Base-by-base conservation (phyloP, 2,113 vertebrate species). In the Petromus typicus region DNA sequence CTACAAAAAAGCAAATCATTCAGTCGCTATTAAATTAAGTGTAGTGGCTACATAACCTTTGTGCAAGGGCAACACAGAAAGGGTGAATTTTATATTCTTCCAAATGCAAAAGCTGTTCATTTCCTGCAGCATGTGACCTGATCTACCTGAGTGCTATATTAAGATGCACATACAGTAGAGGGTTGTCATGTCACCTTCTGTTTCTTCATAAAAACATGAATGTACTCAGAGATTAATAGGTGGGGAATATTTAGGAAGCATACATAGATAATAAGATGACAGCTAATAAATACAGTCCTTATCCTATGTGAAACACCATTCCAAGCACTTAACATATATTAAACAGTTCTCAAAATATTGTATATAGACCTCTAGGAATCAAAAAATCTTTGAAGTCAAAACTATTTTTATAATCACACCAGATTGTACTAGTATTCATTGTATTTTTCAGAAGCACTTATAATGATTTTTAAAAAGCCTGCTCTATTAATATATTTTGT, bases 1-100 rank as follows among this genome's bases (percentile, higher is more conserved):
- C 99, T 99, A 96, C 8, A 91, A 98, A 98, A 97, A 81, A 91
- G 45, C 79, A 88, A 90, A 69, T 48, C 63, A 63, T 93, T 95
- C 43, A n/a, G 84, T 71, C 80, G n/a, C 93, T 86, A 87, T 90
- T 89, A 64, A 94, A 90, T 92, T 82, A 88, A 56, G 27, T 78
- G 64, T 88, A 79, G 78, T 75, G 40, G 34, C 56, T 73, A 71
- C 8, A 91, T 34, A 89, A 91, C 66, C 78, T 91, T 22, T 25
- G 79, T 71, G 94, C 71, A 95, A 79, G 81, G 93, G 59, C 76
- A 96, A 85, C 80, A 78, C 71, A 94, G 84, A 86, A 92, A 92
- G 57, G n/a, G 4, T 69, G 56, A 86, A 34, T 37, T 25, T 40
- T 69, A 89, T 66, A 82, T 2, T 75, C 76, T 48, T 82, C 59